Evolutionary conservation across 2,888 invertebrate genomes (phyloP), one percentile per base, ranked within the genome.

Genomic region (Lithophane leautieri): DNA sequence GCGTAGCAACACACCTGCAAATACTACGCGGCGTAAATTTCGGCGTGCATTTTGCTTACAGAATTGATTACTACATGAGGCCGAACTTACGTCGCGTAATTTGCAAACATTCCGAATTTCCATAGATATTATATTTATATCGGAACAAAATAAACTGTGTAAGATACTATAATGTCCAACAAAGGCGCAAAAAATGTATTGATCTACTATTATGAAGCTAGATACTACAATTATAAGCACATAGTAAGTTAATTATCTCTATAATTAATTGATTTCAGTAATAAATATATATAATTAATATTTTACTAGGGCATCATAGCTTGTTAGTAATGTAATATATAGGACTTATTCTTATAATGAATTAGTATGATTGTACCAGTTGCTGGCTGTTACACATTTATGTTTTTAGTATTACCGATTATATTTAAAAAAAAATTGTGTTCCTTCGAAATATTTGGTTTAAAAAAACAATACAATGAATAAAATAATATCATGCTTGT

Each of bases 271-370:
- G 65, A 25, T 68, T 63, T 68, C 9, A 42, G 9, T 52, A 52
- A 73, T 77, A 56, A 58, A 73, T 74, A 60, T 74, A 60, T 70
- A 58, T 87, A 86, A 86, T 86, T 81, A 69, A 54, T 71, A 28
- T 28, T 61, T 16, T 78, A 88, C 88, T 58, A 88, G 88, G 78
- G 50, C 34, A 82, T 65, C 85, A 89, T 84, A 81, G 78, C 25
- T 76, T 73, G 58, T 22, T 6, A 44, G 73, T 22, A 28, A 73
- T 60, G 1, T 42, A 40, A 3, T 2, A 44, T 58, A 16, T 42
- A 25, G 22, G 14, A 19, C 12, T 6, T 63, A 6, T 50, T 60
- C 4, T 50, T 58, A 16, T 40, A 12, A 50, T 16, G 42, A 42
- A 25, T 73, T 34, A 25, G 28, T 44, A 28, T 2, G 12, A n/a